Conservation (phyloP, 2,888 invertebrate species). For the Acanthoscelides obtectus region DNA sequence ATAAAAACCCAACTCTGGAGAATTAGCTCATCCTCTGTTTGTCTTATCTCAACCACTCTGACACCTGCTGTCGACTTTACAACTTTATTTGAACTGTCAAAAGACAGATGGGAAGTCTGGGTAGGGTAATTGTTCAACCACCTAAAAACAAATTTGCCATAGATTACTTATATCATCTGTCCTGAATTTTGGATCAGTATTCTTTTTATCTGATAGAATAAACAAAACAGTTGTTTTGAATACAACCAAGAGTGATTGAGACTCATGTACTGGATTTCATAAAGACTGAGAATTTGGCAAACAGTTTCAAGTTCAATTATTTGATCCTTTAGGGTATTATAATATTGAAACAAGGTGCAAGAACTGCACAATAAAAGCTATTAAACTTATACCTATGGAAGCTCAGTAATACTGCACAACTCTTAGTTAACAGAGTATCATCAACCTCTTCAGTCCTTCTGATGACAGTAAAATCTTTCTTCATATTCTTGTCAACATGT, state of each 20-base stretch:
- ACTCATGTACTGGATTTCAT: too few species aligned
- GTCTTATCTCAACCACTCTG: conserved; percentile 62
- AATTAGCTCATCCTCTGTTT: conserved; percentile 57
- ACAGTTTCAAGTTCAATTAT: not conserved
- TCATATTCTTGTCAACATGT: conserved; percentile 23
- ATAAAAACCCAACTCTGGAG: conserved; percentile 61
- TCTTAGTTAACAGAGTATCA: conserved; percentile 58
- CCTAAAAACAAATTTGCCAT: conserved; percentile 35
- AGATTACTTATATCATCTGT: too few species aligned
- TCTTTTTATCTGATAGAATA: too few species aligned
- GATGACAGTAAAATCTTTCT: conserved; percentile 30
- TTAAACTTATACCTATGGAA: conserved; percentile 56
- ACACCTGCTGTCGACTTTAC: conserved; percentile 61
- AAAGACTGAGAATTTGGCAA: not conserved
- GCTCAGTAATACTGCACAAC: conserved; percentile 61
- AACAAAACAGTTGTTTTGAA: too few species aligned
- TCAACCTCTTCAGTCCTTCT: conserved; percentile 42
- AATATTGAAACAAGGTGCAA: not conserved
- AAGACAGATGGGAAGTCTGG: conserved; percentile 32
- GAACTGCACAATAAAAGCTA: not conserved
- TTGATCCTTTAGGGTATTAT: too few species aligned
- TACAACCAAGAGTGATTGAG: too few species aligned
- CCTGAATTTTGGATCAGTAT: too few species aligned
- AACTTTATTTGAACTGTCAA: conserved; percentile 39
- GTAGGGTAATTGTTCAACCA: conserved; percentile 47